Conservation (phyloP, 2,113 vertebrate species). For the Cephalopholis sonnerati region DNA sequence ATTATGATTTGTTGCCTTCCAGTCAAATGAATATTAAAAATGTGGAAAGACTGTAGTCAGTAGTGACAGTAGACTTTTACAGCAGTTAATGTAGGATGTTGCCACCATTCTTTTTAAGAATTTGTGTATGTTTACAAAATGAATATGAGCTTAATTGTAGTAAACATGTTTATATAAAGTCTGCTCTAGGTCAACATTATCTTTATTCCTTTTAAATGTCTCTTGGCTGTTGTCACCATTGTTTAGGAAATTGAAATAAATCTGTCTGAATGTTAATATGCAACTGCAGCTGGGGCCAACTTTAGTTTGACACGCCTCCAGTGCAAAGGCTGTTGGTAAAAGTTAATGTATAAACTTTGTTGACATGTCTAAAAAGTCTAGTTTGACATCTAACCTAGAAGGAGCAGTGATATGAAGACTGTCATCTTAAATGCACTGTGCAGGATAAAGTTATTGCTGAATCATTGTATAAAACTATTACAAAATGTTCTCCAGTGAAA, state of each 20-base stretch:
- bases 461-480: not conserved
- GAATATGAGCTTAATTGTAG: not conserved
- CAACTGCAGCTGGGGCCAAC: not conserved
- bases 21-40: not conserved
- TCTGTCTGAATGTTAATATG: constrained; percentile 12
- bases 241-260: not conserved
- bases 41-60: constrained; percentile 3
- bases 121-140: not conserved
- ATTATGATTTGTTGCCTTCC: not conserved
- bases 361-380: constrained; percentile 3
- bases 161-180: not conserved
- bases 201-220: not conserved
- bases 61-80: constrained; percentile 15
- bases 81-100: not conserved
- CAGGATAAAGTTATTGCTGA: not conserved
- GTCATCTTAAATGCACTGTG: not conserved
- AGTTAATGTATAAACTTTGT: constrained; percentile 76
- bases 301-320: constrained; percentile 21
- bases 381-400: constrained; percentile 12
- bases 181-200: no score
- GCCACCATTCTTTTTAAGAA: not conserved
- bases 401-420: not conserved
- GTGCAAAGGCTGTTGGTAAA: constrained; percentile 65
- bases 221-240: not conserved
- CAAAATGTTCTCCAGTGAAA: not conserved